Conservation (phyloP, 1,140 invertebrate species). For the Rhopalosiphum padi region DNA sequence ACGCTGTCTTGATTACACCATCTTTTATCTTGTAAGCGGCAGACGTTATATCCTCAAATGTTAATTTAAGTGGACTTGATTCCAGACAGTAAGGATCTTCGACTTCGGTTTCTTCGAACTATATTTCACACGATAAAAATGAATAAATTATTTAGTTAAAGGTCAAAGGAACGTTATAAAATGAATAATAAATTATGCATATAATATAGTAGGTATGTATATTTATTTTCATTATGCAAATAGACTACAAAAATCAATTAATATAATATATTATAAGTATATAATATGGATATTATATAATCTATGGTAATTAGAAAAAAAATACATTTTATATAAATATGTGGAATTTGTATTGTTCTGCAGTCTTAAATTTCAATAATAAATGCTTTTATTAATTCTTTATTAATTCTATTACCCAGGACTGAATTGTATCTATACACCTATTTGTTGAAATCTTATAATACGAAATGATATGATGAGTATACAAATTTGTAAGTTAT, state of each 20-base stretch:
- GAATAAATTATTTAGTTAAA: too few species aligned
- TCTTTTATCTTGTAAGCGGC: slow-evolving; percentile 87
- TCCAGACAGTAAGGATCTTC: slow-evolving; percentile 80
- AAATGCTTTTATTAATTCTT: background rate
- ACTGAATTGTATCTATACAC: background rate
- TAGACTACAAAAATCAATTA: too few species aligned
- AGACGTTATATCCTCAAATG: slow-evolving; percentile 87
- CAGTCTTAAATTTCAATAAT: too few species aligned
- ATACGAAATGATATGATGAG: background rate
- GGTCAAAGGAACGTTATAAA: too few species aligned
- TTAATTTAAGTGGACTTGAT: slow-evolving; percentile 74
- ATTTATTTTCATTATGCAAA: background rate
- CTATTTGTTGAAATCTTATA: background rate
- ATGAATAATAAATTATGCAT: background rate
- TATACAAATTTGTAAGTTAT: background rate
- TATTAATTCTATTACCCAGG: background rate
- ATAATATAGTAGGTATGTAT: background rate
- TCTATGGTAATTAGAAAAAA: too few species aligned
- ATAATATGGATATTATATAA: too few species aligned
- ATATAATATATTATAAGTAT: too few species aligned
- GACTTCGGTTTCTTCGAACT: slow-evolving; percentile 17
- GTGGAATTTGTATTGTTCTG: too few species aligned
- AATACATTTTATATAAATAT: too few species aligned
- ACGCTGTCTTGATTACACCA: slow-evolving; percentile 84
- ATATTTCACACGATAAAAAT: background rate